These are phyloP conservation scores for Plodia interpunctella DNA, from an alignment of 1,140 invertebrate species.

Conservation along the genomic window DNA sequence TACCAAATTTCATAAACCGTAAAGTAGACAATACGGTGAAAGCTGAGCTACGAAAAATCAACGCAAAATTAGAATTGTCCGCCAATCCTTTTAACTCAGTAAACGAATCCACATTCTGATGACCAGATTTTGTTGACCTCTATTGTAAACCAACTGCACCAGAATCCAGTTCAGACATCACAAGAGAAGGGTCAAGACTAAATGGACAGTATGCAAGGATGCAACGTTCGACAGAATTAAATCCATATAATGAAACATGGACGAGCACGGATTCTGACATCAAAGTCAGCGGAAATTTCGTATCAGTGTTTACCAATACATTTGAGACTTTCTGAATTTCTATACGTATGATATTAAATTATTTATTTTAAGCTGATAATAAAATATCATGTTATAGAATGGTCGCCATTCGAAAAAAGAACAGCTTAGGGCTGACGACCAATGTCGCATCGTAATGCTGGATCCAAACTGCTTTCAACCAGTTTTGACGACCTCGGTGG, in stretches of 20 bases:
- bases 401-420: too few species aligned
- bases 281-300: background rate
- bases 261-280: background rate
- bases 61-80: background rate
- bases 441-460: too few species aligned
- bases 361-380: too few species aligned
- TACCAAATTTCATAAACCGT: background rate
- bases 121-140: background rate
- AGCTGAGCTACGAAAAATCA: background rate
- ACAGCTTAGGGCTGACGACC: too few species aligned
- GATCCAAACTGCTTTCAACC: too few species aligned
- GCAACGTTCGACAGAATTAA: conserved; percentile 1
- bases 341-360: too few species aligned
- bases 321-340: too few species aligned
- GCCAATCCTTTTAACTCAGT: conserved; percentile 3
- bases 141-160: background rate
- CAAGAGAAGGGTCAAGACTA: background rate
- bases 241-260: conserved; percentile 7
- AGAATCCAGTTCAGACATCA: background rate
- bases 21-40: background rate
- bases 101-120: background rate
- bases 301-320: too few species aligned
- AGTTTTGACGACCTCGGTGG: too few species aligned
- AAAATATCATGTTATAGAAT: too few species aligned
- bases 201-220: background rate